phyloP scores from a whole-genome alignment of 2,797 vertebrate species.

The Acropternis orthonyx region DNA sequence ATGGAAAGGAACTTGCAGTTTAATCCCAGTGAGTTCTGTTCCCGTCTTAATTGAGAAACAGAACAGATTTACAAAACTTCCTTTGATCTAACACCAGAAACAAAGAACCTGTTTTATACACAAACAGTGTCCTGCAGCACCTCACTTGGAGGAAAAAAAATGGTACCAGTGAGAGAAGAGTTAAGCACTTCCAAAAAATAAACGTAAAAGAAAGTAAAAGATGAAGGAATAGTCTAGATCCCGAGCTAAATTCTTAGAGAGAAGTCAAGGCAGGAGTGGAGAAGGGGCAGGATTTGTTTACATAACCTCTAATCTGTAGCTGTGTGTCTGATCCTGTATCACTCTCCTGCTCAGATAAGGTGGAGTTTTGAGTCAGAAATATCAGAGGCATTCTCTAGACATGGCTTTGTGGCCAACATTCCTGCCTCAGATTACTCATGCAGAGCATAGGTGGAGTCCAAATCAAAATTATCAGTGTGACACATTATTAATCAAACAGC shows the following conservation, averaged over 20 bases:
- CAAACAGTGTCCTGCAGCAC: not conserved
- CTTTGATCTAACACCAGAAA: not conserved
- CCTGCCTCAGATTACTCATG: not conserved
- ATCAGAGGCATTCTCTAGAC: not conserved
- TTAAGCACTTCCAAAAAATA: not conserved
- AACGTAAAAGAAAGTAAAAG: not conserved
- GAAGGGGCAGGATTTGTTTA: constrained; percentile 21
- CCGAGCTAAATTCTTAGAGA: not conserved
- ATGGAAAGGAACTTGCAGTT: not conserved
- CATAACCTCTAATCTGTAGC: not conserved
- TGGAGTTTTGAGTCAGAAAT: not conserved
- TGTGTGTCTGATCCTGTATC: not conserved
- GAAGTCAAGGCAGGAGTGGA: not conserved
- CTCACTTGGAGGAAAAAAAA: not conserved
- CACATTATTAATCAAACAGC: not conserved
- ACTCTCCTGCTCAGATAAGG: not conserved
- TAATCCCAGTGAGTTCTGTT: not conserved
- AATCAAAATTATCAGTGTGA: not conserved
- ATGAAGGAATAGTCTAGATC: not conserved
- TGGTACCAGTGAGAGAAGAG: not conserved
- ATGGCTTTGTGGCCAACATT: not conserved
- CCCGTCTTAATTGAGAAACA: not conserved
- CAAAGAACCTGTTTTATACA: not conserved
- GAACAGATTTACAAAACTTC: not conserved
- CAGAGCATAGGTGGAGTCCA: not conserved